Conservation (phyloP, 2,797 vertebrate species). For the Poecilia gillii region DNA sequence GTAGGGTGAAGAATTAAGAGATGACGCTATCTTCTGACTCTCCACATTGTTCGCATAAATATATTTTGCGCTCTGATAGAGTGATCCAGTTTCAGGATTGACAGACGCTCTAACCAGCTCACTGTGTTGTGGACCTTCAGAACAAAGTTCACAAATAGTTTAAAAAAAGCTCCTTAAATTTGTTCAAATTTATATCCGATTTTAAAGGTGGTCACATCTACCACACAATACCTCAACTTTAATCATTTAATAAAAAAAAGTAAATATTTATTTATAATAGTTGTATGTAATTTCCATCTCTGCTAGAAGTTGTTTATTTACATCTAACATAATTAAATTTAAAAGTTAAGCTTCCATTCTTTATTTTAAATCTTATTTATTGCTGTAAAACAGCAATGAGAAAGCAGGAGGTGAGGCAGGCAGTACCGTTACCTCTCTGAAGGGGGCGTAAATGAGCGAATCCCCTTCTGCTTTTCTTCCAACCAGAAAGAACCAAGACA, state of each 20-base stretch:
- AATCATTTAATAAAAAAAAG: neutral
- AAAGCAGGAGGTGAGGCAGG: neutral
- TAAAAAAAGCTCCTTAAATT: neutral
- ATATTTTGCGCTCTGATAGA: conserved; percentile 17
- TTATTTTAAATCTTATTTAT: neutral
- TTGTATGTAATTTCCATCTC: neutral
- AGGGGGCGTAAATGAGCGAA: neutral
- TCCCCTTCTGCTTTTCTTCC: neutral
- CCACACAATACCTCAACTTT: neutral
- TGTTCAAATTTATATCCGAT: neutral
- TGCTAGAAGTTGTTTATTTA: neutral
- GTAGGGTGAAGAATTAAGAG: conserved; percentile 7
- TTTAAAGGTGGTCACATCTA: neutral
- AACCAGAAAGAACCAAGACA: neutral
- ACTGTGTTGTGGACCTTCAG: neutral
- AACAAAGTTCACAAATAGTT: conserved; percentile 16
- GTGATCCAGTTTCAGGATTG: conserved; percentile 44
- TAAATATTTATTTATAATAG: neutral
- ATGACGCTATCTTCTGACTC: conserved; percentile 19
- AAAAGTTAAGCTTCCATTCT: neutral
- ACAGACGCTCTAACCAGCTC: conserved; percentile 19
- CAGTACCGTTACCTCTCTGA: neutral
- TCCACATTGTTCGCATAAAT: conserved; percentile 12
- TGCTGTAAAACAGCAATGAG: neutral
- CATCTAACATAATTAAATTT: neutral